Evolutionary conservation across 2,797 vertebrate species (phyloP), one percentile per base, ranked within the genome.

Genomic region (Prunella strophiata): DNA sequence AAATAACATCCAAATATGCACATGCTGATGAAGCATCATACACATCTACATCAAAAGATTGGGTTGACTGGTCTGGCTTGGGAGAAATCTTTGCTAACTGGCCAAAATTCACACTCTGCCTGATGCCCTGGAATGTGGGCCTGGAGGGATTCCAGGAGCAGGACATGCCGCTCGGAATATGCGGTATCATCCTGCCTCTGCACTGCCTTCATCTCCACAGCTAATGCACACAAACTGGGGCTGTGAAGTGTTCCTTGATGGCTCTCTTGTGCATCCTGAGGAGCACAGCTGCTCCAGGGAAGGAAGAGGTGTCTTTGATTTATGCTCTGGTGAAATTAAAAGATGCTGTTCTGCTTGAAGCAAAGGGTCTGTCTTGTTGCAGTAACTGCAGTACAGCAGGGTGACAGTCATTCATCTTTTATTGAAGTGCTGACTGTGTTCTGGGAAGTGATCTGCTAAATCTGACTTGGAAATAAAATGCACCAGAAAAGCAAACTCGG

Each of bases 1-100:
- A 91, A 94, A 96, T 94, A 97, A 94, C 93, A 91, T 96, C 91
- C 88, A 93, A 57, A 79, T 94, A 51, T 87, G 80, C 91, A 93
- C 83, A 93, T 27, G 83, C 94, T 94, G 95, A 93, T 96, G 93
- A 95, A 72, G 91, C 85, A 62, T 77, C 63, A 9, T 51, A 89
- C 77, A 32, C 26, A 21, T 67, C 61, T 54, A 88, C 93, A 94
- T 94, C 93, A 96, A 91, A 96, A 90, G 95, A 8, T 50, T 62
- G 58, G 54, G 67, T 83, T 2, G 27, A 50, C 63, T 71, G 78
- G 67, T 90, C 94, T 91, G 94, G 34, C 47, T 67, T 94, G 45
- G 76, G 90, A 93, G 88, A 89, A 94, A 77, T 91, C 85, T 95
- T 92, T 96, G 91, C 80, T 11, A 79, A 74, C 71, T 74, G 77